Base-by-base conservation (phyloP, 2,888 invertebrate species). In the Agriopis leucophaearia region DNA sequence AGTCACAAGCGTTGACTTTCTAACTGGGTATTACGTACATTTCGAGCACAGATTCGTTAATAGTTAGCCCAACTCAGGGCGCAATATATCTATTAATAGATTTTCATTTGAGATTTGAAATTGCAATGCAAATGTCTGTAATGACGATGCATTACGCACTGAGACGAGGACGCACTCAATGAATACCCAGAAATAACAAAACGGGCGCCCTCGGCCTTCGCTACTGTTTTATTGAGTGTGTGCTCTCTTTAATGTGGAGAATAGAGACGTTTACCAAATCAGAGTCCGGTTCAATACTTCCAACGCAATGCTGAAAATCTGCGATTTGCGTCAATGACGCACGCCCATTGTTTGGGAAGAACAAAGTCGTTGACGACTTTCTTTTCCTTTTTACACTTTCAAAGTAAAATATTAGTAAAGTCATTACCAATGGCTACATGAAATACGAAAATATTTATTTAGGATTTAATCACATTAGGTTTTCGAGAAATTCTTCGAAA, bases 181-280 rank as follows among this genome's bases (percentile, higher is more conserved):
- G 89, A 86, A 89, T 89, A 87, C 87, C 87, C 88, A 81, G 76
- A 90, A 89, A 89, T 89, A 90, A 86, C 87, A 81, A 78, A 81
- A 67, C 64, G 60, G 78, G 71, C 78, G 87, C 82, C 88, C 89
- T 89, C 89, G 88, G 88, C 88, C 88, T 90, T 90, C 84, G 73
- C 67, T 73, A 73, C 71, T 76, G 74, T 78, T 80, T 81, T 76
- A 77, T 76, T 75, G 75, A 73, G 75, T 76, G 76, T 76, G 73
- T 77, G 76, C 75, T 69, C 60, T 59, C 72, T 75, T 72, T 70
- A 78, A 72, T 72, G 69, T 77, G 72, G 18, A 59, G 42, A n/a
- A 79, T 77, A 75, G 73, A 75, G 70, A 78, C 78, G 75, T 72
- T 61, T 61, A 67, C 68, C 70, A 72, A 78, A 73, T 74, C 75